Evolutionary conservation across 2,113 vertebrate genomes (phyloP).

Genomic region (Apus apus): DNA sequence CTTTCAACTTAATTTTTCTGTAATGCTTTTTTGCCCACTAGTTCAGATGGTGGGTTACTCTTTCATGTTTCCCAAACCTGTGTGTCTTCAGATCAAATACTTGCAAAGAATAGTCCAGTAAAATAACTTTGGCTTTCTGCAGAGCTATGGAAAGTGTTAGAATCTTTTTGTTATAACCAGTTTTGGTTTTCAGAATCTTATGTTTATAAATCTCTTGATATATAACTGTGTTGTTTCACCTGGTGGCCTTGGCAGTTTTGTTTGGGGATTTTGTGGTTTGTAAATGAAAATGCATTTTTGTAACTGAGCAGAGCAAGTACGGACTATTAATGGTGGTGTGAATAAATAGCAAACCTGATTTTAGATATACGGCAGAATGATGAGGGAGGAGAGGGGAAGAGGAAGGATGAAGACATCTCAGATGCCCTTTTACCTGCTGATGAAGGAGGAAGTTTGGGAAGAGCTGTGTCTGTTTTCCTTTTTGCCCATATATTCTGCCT

Average conservation of each 20-base stretch:
- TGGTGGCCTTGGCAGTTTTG: neutral
- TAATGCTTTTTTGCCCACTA: neutral
- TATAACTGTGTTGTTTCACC: neutral
- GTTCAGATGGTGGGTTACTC: neutral
- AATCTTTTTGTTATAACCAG: neutral
- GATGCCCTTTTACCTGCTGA: neutral
- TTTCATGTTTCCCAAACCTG: neutral
- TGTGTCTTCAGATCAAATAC: neutral
- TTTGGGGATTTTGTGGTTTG: neutral
- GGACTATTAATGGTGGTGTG: neutral
- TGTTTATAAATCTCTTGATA: neutral
- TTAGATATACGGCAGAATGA: neutral
- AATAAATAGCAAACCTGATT: neutral
- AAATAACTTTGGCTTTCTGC: neutral
- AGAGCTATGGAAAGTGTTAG: neutral
- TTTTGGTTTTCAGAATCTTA: neutral
- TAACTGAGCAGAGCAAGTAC: neutral
- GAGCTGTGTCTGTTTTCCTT: neutral
- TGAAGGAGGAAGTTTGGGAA: neutral
- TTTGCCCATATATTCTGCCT: neutral
- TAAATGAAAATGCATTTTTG: neutral
- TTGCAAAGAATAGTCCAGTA: neutral
- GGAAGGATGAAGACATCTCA: neutral
- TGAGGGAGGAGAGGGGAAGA: fast-evolving
- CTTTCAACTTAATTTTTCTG: neutral